Evolutionary conservation across 2,888 invertebrate species (phyloP), one percentile per base, ranked within the genome.

Genomic region (Liposcelis brunnea): DNA sequence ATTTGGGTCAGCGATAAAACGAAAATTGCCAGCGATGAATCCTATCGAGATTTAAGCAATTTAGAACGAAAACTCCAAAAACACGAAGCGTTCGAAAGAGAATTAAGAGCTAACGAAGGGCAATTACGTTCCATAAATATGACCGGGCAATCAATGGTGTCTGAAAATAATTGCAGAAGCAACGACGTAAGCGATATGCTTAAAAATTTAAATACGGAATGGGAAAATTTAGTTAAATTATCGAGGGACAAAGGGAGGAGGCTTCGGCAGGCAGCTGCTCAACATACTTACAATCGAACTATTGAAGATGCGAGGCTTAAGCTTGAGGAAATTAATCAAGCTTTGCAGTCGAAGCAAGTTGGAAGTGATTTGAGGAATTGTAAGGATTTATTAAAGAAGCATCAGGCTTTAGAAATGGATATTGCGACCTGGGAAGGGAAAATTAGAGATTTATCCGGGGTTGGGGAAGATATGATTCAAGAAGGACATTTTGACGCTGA

Each of bases 31-130:
- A 78, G 80, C 1, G 94, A 95, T 55, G 91, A 94, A 61, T 90
- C 83, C 49, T 94, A 93, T 63, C 70, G 89, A 14, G 93, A 94
- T 57, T 66, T 94, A 14, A 80, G 75, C 34, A 94, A 95, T 61
- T 64, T 91, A 50, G 89, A 91, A 52, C 72, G 91, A 1, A 94
- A 94, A 60, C 65, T 93, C 1, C 91, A 94, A 63, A 93, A 93
- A 58, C 97, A 98, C 59, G 89, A 93, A 61, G 94, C 95, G 0
- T 95, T 97, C 59, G 94, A 95, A 57, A 71, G 94, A 1, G 97
- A 98, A 59, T 65, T 98, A 15, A 75, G 86, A 42, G 90, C 95
- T 1, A 97, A 95, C 57, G 91, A 95, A 61, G 90, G 89, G 11
- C 85, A 93, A 56, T 68, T 94, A 8, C 68, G 90, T 43, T 79